phyloP scores from a whole-genome alignment of 2,888 invertebrate genomes.

The Osmoderma eremita region DNA sequence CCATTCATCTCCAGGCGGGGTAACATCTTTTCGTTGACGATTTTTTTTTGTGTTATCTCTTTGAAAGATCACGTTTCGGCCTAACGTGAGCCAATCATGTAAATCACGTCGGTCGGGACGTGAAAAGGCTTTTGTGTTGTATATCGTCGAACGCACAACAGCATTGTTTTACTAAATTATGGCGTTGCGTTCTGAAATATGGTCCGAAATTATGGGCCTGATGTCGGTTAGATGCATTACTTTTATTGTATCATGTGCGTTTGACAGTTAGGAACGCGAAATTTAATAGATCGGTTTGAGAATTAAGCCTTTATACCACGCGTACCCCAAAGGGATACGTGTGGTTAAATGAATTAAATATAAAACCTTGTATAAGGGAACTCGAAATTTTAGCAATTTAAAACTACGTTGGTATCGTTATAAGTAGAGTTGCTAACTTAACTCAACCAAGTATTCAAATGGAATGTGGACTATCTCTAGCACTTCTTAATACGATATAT shows the following conservation, averaged over 20 bases:
- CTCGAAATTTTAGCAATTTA: too few relatives aligned
- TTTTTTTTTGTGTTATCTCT: constrained; percentile 5
- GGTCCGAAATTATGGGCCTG: constrained; percentile 12
- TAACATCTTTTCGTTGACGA: constrained; percentile 12
- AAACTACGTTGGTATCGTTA: too few relatives aligned
- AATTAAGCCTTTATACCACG: neutral
- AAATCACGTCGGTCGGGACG: neutral
- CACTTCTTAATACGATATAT: too few relatives aligned
- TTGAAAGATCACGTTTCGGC: constrained; percentile 4
- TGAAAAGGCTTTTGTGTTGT: constrained; percentile 4
- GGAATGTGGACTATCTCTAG: too few relatives aligned
- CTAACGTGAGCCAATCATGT: constrained; percentile 20
- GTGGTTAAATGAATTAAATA: too few relatives aligned
- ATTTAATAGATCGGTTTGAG: neutral
- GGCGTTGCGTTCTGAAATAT: constrained; percentile 8
- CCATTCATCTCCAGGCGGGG: neutral
- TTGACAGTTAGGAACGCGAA: constrained; percentile 7
- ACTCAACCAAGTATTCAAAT: too few relatives aligned
- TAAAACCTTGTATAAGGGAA: too few relatives aligned
- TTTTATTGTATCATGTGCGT: constrained; percentile 16
- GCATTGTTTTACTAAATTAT: constrained; percentile 16
- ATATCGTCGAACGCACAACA: neutral
- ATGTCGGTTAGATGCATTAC: constrained; percentile 4
- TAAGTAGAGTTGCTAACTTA: too few relatives aligned
- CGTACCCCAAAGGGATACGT: too few relatives aligned